Evolutionary conservation across 2,797 vertebrate genomes (phyloP), one percentile per base, ranked within the genome.

Genomic region (Sebastes cheni): DNA sequence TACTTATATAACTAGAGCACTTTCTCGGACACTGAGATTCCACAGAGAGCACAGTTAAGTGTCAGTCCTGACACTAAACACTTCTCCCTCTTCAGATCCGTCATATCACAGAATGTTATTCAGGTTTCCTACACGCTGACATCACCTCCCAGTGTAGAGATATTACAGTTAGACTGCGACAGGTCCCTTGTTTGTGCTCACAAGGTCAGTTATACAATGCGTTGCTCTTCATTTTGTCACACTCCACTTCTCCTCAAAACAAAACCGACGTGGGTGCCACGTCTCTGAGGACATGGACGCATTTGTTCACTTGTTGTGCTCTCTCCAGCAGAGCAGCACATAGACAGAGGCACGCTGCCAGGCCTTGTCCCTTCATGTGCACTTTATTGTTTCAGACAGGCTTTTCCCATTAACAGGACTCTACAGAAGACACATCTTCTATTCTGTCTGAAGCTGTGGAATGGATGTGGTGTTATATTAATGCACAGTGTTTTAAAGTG

Each of bases 161-260:
- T 8, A 65, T 29, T 32, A 60, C 55, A 29, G 68, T 56, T 16
- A 52, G 50, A 20, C 58, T 12, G 36, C 22, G 8, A 74, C 36
- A 59, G 30, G 32, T 58, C 59, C 11, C 75, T 86, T 54, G 9
- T 86, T 84, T 79, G 78, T 71, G 75, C 68, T 77, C 4, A 34
- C 71, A 60, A 84, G 89, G 89, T 87, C 89, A 75, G 80, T 90
- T 87, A 87, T 67, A 87, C 89, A 91, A 89, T 54, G 59, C 42
- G 5, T 11, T 32, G 32, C 75, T 69, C 64, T 71, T 79, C 73
- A 52, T 67, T 91, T 86, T 73, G 78, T 91, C 87, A 90, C 89
- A 91, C 90, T 89, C 80, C 80, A 91, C 58, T 91, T 86, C 34
- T 83, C 87, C 54, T 82, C 78, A 55, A 82, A 81, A 86, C 86